Evolutionary conservation across 2,797 vertebrate genomes (phyloP), one percentile per base, ranked within the genome.

Genomic region (Clarias fuscus): DNA sequence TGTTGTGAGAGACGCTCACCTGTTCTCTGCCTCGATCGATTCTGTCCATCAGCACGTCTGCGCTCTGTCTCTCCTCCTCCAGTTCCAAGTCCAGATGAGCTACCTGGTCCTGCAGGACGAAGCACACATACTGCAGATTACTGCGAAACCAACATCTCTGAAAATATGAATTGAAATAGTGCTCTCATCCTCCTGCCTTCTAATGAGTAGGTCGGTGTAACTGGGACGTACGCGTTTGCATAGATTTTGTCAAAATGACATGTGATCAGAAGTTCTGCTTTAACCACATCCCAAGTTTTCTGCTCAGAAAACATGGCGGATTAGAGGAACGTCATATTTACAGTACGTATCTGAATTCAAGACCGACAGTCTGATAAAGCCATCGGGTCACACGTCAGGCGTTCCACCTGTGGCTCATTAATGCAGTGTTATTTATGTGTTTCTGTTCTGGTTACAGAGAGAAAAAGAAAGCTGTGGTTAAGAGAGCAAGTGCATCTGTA

Each of bases 11-110:
- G 27, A 73, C 43, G 65, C 91, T 88, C 94, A 99, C 98, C 97
- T 99, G 98, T 82, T 98, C 97, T 93, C 98, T 94, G 92, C 97
- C 97, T 90, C 97, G 90, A 88, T 95, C 93, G 88, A 99, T 96
- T 92, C 97, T 96, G 90, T 98, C 96, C 67, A 97, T 97, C 90
- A 99, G 93, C 91, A 97, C 93, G 89, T 99, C 98, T 0, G 97
- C 97, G 85, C 94, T 97, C 82, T 94, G 96, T 91, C 96, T 96
- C 92, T 99, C 98, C 91, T 99, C 98, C n/a, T 98, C 97, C 80
- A 99, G 94, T 89, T 99, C 96, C 86, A 97, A 40, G 93, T 98
- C 96, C 92, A 99, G 91, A 85, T 98, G 96, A 88, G 92, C 88
- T 56, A 98, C 84, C 91, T 97, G 96, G 85, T 98, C 98, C 98